phyloP scores from a whole-genome alignment of 2,797 vertebrate genomes.

The Microhierax caerulescens region DNA sequence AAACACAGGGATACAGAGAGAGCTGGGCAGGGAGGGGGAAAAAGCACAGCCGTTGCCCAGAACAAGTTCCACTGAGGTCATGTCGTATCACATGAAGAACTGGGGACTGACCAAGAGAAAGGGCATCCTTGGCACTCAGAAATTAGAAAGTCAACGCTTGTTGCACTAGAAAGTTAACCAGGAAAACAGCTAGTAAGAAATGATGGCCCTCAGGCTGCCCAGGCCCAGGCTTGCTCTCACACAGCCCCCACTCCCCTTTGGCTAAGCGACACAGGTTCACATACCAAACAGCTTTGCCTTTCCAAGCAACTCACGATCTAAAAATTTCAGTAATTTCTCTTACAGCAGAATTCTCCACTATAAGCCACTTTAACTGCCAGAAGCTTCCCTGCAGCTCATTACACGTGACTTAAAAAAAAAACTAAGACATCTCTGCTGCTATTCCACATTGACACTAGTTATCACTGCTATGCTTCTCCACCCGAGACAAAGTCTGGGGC shows the following conservation, averaged over 20 bases:
- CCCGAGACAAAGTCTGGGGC: not conserved
- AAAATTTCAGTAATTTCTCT: conserved; percentile 10
- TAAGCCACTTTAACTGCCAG: not conserved
- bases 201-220: not conserved
- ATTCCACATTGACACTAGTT: not conserved
- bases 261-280: not conserved
- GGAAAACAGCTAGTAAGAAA: not conserved
- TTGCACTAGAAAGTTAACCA: not conserved
- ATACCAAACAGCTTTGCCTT: not conserved
- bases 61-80: not conserved
- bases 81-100: not conserved
- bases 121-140: not conserved
- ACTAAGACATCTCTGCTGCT: not conserved
- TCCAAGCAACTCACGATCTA: not conserved
- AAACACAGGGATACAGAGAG: not conserved
- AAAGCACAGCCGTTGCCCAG: not conserved
- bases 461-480: not conserved
- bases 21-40: not conserved
- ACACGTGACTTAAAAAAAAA: not conserved
- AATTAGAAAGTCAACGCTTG: not conserved
- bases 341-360: not conserved
- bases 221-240: not conserved
- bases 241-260: not conserved
- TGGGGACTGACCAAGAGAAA: not conserved
- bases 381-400: not conserved